Conservation (phyloP, 2,888 invertebrate genomes). For the Troides oblongomaculatus region DNA sequence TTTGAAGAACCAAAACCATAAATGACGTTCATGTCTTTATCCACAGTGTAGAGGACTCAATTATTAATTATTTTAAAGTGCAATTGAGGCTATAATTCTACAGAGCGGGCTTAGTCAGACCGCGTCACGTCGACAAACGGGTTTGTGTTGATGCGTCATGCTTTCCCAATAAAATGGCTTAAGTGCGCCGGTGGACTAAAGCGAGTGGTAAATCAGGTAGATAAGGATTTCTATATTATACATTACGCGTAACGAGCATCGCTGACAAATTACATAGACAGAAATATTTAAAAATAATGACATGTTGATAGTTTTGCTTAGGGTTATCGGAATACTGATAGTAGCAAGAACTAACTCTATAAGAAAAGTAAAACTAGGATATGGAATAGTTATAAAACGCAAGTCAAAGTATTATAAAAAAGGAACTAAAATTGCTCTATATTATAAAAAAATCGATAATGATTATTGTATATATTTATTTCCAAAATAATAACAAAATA, state of each 20-base stretch:
- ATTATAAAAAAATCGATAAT: no score
- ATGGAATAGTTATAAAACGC: not conserved
- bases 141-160: conserved; percentile 47
- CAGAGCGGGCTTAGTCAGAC: conserved; percentile 37
- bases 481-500: no score
- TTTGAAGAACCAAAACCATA: not conserved
- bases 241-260: conserved; percentile 11
- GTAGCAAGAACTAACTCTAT: not conserved
- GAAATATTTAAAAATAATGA: not conserved
- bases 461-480: no score
- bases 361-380: not conserved
- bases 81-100: conserved; percentile 47
- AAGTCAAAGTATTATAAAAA: not conserved
- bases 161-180: conserved; percentile 39
- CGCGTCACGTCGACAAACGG: conserved; percentile 42
- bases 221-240: conserved; percentile 22
- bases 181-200: conserved; percentile 32
- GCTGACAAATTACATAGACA: conserved; percentile 4
- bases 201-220: conserved; percentile 33
- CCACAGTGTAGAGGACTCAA: conserved; percentile 15
- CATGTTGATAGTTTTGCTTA: not conserved
- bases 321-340: not conserved
- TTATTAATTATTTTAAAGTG: conserved; percentile 38
- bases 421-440: not conserved
- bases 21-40: not conserved